phyloP scores from a whole-genome alignment of 1,140 invertebrate genomes.

The Anastrepha ludens region DNA sequence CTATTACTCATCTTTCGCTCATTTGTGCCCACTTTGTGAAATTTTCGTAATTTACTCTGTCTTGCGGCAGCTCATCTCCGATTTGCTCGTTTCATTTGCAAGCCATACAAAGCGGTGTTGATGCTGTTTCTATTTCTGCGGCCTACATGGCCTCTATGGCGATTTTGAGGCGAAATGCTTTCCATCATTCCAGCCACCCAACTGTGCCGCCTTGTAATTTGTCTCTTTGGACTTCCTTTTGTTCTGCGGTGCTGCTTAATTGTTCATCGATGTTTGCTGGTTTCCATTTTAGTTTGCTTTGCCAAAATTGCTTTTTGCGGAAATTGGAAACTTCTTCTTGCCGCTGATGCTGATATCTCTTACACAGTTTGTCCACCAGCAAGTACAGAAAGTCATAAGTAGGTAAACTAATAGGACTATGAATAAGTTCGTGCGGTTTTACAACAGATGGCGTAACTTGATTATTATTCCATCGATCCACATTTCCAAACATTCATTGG shows the following conservation, averaged over 20 bases:
- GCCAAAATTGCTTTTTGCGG: slow-evolving; percentile 56
- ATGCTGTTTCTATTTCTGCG: neutral
- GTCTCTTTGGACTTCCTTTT: slow-evolving; percentile 15
- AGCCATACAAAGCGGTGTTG: neutral
- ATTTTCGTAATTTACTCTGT: neutral
- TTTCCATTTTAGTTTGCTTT: neutral
- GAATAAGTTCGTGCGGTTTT: too few species aligned
- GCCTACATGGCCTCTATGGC: neutral
- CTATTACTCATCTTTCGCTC: neutral
- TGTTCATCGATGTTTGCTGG: neutral
- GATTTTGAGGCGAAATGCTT: neutral
- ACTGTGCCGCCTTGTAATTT: slow-evolving; percentile 2
- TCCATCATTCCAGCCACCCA: neutral
- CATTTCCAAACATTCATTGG: too few species aligned
- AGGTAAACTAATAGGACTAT: too few species aligned
- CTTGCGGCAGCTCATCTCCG: neutral
- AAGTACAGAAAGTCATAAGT: neutral
- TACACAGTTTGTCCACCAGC: neutral
- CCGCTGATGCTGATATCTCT: neutral
- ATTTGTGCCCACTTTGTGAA: neutral
- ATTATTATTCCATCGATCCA: too few species aligned
- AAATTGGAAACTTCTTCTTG: slow-evolving; percentile 32
- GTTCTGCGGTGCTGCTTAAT: neutral
- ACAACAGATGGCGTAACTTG: too few species aligned
- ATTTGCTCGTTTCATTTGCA: neutral